Percentiles rank a stretch among this genome's conserved stretches.
phyloP scores from a whole-genome alignment of 1,140 invertebrate genomes.

The Cryptotermes secundus region DNA sequence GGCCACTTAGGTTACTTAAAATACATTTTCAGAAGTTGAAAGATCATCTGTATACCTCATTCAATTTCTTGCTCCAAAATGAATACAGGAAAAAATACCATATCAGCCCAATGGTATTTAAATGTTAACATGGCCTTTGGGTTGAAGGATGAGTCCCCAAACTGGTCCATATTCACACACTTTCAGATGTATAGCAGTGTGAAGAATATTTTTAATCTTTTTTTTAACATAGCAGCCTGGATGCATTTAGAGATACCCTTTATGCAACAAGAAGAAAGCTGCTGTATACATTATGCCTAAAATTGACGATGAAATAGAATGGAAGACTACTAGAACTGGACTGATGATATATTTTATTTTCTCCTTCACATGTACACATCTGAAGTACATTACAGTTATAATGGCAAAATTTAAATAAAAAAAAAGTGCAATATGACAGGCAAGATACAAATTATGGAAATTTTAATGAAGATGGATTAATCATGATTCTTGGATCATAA shows the following conservation, averaged over 20 bases:
- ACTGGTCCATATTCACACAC: neutral
- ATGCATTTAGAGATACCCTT: neutral
- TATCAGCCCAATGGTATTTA: too few relatives aligned
- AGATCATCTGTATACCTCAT: too few relatives aligned
- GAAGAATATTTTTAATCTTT: neutral
- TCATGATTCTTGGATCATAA: neutral
- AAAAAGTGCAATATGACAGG: neutral
- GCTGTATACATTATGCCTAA: neutral
- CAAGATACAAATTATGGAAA: neutral
- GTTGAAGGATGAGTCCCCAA: neutral
- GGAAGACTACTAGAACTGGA: neutral
- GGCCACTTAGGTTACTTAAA: too few relatives aligned
- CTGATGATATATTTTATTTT: neutral
- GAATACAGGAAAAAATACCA: too few relatives aligned
- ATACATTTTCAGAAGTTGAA: too few relatives aligned
- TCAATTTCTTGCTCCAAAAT: too few relatives aligned
- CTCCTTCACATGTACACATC: neutral
- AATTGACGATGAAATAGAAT: neutral
- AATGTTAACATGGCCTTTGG: neutral
- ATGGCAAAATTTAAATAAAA: neutral
- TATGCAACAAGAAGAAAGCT: neutral
- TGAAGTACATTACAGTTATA: neutral
- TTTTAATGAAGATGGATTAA: neutral
- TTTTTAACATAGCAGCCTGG: neutral
- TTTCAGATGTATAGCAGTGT: slow-evolving; percentile 7